Evolutionary conservation across 2,888 invertebrate genomes (phyloP).

Genomic region (Loripinus fragilis): DNA sequence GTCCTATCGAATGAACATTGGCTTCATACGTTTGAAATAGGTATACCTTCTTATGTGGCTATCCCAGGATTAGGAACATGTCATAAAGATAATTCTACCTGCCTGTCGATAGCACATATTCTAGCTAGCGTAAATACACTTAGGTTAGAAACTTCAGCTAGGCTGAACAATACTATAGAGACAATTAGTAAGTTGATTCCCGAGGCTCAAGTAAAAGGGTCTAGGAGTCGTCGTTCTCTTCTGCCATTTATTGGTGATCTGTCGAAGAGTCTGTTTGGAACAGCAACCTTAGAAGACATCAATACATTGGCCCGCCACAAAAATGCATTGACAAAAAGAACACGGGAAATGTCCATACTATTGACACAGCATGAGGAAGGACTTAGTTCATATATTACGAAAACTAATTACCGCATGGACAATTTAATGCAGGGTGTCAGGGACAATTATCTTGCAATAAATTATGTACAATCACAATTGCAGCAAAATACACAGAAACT

Average conservation of each 20-base stretch:
- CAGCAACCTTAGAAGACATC: too few species aligned
- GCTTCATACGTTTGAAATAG: too few species aligned
- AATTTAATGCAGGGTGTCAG: constrained; percentile 29
- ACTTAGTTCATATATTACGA: constrained; percentile 26
- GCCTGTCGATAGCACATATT: constrained; percentile 15
- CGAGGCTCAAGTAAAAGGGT: not conserved
- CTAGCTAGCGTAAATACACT: constrained; percentile 30
- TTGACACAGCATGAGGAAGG: constrained; percentile 26
- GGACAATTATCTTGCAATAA: constrained; percentile 19
- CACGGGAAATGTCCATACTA: not conserved
- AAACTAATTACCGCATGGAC: constrained; percentile 20
- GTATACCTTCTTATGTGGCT: constrained; percentile 42
- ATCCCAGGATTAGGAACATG: constrained; percentile 22
- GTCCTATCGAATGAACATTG: constrained; percentile 31
- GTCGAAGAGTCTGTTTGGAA: constrained; percentile 51
- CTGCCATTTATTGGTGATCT: constrained; percentile 49
- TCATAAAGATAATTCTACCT: constrained; percentile 9
- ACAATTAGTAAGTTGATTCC: not conserved
- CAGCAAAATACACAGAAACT: not conserved
- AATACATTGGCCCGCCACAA: constrained; percentile 20
- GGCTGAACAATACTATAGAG: not conserved
- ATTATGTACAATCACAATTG: not conserved
- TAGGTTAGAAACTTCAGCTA: constrained; percentile 2
- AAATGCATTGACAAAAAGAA: constrained; percentile 21
- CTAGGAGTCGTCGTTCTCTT: constrained; percentile 25